Conservation (phyloP, 92 coral and sea anemone genomes). For the Montipora capitata region DNA sequence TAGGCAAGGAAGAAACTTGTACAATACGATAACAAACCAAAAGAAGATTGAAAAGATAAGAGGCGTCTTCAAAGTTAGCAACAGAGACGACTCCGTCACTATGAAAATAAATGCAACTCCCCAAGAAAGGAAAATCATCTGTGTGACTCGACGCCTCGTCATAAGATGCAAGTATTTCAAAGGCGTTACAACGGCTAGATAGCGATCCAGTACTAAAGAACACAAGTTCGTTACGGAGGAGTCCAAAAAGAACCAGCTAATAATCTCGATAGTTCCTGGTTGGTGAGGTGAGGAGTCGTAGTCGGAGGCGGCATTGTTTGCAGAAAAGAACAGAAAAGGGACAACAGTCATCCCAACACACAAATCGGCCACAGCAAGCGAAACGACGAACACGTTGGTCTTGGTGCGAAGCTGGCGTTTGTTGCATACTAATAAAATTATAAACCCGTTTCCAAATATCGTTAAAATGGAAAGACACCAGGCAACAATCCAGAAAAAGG, state of each 20-base stretch:
- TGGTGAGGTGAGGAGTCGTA: too few relatives aligned
- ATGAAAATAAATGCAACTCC: neutral
- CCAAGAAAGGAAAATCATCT: neutral
- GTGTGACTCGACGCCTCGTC: neutral
- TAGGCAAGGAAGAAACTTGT: slow-evolving; percentile 10
- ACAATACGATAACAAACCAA: neutral
- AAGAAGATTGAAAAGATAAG: neutral
- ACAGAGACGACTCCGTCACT: too few relatives aligned
- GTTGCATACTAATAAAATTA: neutral
- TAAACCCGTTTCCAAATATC: slow-evolving; percentile 18
- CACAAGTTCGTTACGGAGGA: slow-evolving; percentile 14
- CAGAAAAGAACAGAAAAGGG: neutral
- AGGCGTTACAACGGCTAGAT: slow-evolving; percentile 20
- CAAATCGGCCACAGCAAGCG: slow-evolving; percentile 27
- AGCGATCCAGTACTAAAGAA: slow-evolving; percentile 3
- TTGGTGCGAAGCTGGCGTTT: slow-evolving; percentile 15
- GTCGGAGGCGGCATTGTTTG: too few relatives aligned
- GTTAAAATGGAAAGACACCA: slow-evolving; percentile 10
- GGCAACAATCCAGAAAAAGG: neutral
- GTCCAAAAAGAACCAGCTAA: neutral
- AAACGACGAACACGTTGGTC: slow-evolving; percentile 1
- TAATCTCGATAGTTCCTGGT: too few relatives aligned
- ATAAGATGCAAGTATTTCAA: neutral
- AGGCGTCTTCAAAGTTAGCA: neutral
- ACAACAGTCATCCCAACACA: neutral